Conservation (phyloP, 2,797 vertebrate genomes). For the Clamator glandarius region DNA sequence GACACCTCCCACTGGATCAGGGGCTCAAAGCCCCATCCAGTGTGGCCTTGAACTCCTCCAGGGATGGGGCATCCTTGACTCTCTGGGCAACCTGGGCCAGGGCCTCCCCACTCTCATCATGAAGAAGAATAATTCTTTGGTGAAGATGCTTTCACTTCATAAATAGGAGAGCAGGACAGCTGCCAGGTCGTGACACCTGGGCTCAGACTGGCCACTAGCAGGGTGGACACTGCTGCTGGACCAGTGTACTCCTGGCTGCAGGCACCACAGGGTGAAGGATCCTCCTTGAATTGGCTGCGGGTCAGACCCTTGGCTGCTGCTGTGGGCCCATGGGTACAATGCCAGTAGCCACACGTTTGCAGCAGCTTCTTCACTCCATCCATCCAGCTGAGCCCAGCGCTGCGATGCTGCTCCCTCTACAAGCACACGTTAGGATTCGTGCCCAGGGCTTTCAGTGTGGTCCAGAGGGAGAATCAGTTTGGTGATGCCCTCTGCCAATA, state of each 20-base stretch:
- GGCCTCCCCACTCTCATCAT: no score
- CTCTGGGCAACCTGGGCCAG: no score
- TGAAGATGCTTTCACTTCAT: neutral
- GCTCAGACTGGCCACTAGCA: neutral
- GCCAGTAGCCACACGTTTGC: neutral
- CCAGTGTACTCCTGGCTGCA: neutral
- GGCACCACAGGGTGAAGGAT: neutral
- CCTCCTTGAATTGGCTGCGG: neutral
- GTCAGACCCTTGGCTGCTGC: neutral
- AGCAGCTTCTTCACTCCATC: accelerated
- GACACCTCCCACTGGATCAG: no score
- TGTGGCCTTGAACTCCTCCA: no score
- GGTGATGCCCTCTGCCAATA: neutral
- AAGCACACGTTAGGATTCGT: neutral
- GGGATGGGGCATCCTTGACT: no score
- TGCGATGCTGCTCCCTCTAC: neutral
- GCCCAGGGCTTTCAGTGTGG: accelerated
- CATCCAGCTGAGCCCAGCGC: accelerated
- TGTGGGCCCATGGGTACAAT: accelerated
- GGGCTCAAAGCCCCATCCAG: no score
- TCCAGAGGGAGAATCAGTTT: accelerated
- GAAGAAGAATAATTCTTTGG: neutral
- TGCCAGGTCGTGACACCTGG: neutral
- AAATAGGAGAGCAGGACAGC: neutral
- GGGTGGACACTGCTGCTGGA: neutral